Evolutionary conservation across 1,140 invertebrate genomes (phyloP).

Genomic region (Zaprionus davidi): DNA sequence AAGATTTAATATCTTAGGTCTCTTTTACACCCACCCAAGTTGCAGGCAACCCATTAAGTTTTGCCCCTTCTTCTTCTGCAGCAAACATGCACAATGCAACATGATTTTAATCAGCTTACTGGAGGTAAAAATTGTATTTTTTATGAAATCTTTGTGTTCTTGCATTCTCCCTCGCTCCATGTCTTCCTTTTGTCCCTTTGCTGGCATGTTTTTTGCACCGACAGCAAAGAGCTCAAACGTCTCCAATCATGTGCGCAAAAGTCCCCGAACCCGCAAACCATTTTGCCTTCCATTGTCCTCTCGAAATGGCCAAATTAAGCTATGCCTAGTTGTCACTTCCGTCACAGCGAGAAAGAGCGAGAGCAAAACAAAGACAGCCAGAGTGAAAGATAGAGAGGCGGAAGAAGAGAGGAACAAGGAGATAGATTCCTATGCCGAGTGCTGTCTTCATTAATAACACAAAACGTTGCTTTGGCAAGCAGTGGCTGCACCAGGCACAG

Average conservation of each 20-base stretch:
- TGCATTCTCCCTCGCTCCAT: not conserved
- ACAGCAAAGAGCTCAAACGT: conserved; percentile 14
- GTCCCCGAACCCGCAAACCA: conserved; percentile 22
- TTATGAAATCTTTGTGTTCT: not conserved
- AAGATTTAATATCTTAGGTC: too few relatives aligned
- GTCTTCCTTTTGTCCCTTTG: not conserved
- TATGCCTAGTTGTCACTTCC: conserved; percentile 47
- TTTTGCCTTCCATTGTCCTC: conserved; percentile 34
- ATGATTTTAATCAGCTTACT: not conserved
- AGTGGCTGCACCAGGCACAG: not conserved
- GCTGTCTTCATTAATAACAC: conserved; percentile 48
- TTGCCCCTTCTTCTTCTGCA: too few relatives aligned
- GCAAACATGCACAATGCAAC: not conserved
- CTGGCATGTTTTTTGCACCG: not conserved
- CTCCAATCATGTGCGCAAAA: conserved; percentile 26
- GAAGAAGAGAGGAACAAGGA: not conserved
- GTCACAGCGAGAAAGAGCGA: not conserved
- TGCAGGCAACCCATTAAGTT: too few relatives aligned
- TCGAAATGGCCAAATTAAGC: conserved; percentile 43
- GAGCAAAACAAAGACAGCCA: not conserved
- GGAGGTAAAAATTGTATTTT: not conserved
- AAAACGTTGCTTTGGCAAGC: conserved; percentile 18
- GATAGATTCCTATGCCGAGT: conserved; percentile 20
- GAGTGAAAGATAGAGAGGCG: not conserved
- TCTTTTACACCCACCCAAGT: too few relatives aligned